These are phyloP conservation scores for Drosophila bifasciata DNA, from an alignment of 1,140 invertebrate genomes.

Conservation along the genomic window DNA sequence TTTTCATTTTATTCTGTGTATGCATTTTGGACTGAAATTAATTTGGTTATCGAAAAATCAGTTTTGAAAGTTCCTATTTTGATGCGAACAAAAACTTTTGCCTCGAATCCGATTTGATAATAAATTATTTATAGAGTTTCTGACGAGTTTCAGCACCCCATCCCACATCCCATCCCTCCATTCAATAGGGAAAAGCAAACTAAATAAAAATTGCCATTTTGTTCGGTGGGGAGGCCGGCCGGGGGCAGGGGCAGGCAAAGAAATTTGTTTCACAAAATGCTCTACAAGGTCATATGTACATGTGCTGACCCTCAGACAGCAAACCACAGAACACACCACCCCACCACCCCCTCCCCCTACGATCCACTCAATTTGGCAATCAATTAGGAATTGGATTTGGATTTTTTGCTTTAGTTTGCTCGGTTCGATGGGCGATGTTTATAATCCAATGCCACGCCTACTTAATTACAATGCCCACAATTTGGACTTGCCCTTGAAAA, in stretches of 20 bases:
- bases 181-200: no score
- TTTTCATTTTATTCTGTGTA: no score
- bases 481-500: slow-evolving; percentile 57
- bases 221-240: background rate
- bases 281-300: slow-evolving; percentile 52
- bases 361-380: slow-evolving; percentile 62
- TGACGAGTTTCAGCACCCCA: no score
- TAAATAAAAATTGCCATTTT: background rate
- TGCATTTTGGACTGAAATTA: no score
- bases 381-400: slow-evolving; percentile 72
- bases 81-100: no score
- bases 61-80: no score
- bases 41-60: no score
- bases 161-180: no score
- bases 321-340: no score
- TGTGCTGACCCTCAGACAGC: slow-evolving; percentile 8
- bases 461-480: slow-evolving; percentile 63
- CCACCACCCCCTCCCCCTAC: slow-evolving; percentile 12
- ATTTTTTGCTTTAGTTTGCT: slow-evolving; percentile 58
- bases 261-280: slow-evolving; percentile 30
- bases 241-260: background rate
- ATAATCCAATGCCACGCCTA: slow-evolving; percentile 69
- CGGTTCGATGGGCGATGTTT: slow-evolving; percentile 46
- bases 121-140: no score
- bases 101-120: no score